phyloP scores from a whole-genome alignment of 2,888 invertebrate species.

The Epinotia nisella region DNA sequence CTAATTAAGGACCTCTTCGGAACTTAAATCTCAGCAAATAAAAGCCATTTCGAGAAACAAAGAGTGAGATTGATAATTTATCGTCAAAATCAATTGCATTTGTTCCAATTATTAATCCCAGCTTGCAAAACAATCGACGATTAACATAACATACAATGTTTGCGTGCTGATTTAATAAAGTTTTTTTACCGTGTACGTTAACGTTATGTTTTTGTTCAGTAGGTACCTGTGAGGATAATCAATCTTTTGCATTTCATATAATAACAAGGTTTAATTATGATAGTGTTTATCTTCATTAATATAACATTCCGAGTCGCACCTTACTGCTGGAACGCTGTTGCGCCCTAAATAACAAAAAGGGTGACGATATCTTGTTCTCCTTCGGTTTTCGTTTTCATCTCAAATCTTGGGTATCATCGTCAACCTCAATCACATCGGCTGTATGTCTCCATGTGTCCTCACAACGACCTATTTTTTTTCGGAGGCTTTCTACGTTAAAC shows the following conservation, averaged over 20 bases:
- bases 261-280: background rate
- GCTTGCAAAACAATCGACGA: constrained; percentile 8
- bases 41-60: background rate
- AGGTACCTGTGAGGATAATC: constrained; percentile 7
- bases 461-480: too few relatives aligned
- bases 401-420: too few relatives aligned
- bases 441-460: background rate
- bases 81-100: background rate
- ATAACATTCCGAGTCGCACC: background rate
- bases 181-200: constrained; percentile 3
- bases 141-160: constrained; percentile 15
- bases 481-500: too few relatives aligned
- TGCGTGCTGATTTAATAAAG: constrained; percentile 16
- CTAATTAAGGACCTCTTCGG: background rate
- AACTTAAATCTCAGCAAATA: background rate
- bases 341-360: too few relatives aligned
- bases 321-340: background rate
- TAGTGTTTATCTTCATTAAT: background rate
- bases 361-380: background rate
- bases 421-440: background rate
- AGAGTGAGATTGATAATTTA: background rate
- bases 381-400: too few relatives aligned
- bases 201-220: constrained; percentile 6
- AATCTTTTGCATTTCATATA: background rate
- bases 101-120: background rate